Percentiles rank a stretch among this genome's conserved stretches.
Conservation (phyloP, 2,113 vertebrate genomes). For the Procavia capensis region DNA sequence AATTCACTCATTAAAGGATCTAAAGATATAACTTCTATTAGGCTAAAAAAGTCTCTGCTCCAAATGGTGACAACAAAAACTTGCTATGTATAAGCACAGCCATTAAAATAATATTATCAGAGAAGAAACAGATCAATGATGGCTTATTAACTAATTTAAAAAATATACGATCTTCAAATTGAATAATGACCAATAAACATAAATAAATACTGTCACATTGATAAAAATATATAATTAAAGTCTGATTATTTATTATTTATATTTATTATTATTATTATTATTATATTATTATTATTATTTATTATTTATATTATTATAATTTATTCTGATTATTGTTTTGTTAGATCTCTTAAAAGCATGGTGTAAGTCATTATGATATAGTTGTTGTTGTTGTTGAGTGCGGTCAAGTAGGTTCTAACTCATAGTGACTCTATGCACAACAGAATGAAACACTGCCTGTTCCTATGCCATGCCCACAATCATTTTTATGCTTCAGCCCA, state of each 20-base stretch:
- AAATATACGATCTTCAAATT: background rate
- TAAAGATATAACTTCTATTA: conserved; percentile 61
- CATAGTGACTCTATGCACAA: too few relatives aligned
- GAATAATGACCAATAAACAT: conserved; percentile 25
- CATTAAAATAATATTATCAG: conserved; percentile 55
- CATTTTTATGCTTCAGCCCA: too few relatives aligned
- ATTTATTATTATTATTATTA: too few relatives aligned
- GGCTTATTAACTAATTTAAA: conserved; percentile 50
- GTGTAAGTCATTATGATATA: background rate
- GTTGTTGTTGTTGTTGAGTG: too few relatives aligned
- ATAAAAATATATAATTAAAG: conserved; percentile 31
- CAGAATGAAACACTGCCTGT: too few relatives aligned
- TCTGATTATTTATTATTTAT: too few relatives aligned
- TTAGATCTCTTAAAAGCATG: background rate
- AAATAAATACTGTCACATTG: conserved; percentile 39
- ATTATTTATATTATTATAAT: too few relatives aligned
- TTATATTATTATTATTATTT: too few relatives aligned
- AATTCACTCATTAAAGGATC: conserved; percentile 62
- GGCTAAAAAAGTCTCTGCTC: conserved; percentile 53
- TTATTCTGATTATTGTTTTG: conserved; percentile 8
- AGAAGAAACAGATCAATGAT: conserved; percentile 2
- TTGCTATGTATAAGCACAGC: background rate
- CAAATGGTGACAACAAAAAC: conserved; percentile 52
- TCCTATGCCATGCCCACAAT: too few relatives aligned
- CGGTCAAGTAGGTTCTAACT: too few relatives aligned